Evolutionary conservation across 2,888 invertebrate species (phyloP), one percentile per base, ranked within the genome.

Genomic region (Drosophila buzzatii): DNA sequence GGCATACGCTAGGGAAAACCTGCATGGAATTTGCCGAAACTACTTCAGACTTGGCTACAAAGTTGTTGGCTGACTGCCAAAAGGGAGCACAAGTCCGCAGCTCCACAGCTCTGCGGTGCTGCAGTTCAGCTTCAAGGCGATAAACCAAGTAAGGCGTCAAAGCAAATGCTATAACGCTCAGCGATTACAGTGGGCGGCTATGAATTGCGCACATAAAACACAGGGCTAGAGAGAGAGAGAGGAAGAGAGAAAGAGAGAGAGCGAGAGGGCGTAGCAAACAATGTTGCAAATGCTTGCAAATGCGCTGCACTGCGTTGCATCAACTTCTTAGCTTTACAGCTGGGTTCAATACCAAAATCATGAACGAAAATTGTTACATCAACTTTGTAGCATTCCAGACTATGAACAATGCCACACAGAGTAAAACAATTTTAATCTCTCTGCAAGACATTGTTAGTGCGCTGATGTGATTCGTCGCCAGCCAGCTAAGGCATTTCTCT

Each of bases 61-160:
- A 61, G 20, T 42, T 57, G 3, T 58, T 64, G 73, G 69, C 69
- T 18, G n/a, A 10, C 33, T 52, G 79, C 77, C 77, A 77, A 70
- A 35, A 20, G 63, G 47, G 49, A 27, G 35, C 61, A 27, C 61
- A 39, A 27, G 4, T 0, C 27, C 5, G 23, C 42, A 10, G 23
- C 27, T 27, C 27, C 27, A 27, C 41, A 9, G 41, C 9, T 14
- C 44, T 1, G 27, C 45, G 7, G 9, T 18, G 8, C 20, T 10
- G 44, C 20, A 12, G 58, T 70, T 73, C 57, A 62, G 60, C 73
- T 49, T 20, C 10, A 35, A 63, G 37, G 62, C 80, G 82, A 85
- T 85, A 80, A 84, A 73, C 65, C 82, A 78, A 85, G 78, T 82
- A 86, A 82, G 80, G 87, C 84, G 82, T 86, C 82, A 75, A 75